Evolutionary conservation across 2,888 invertebrate genomes (phyloP).

Genomic region (Euplagia quadripunctaria): DNA sequence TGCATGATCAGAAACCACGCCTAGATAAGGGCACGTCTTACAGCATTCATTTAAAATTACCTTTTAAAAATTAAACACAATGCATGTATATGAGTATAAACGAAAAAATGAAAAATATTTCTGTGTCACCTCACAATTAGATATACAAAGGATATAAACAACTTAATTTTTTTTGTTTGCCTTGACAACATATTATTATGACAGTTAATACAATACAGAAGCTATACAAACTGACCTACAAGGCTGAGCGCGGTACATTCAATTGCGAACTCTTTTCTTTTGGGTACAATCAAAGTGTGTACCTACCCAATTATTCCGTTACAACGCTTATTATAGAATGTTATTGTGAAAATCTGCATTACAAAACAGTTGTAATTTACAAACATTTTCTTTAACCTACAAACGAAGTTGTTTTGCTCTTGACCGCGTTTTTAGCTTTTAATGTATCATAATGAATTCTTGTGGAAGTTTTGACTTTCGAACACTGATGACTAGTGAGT

Average conservation of each 20-base stretch:
- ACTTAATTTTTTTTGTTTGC: neutral
- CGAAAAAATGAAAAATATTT: neutral
- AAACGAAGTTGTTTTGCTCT: conserved; percentile 32
- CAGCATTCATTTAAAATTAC: neutral
- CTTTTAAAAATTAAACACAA: neutral
- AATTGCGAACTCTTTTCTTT: conserved; percentile 21
- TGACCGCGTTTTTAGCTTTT: conserved; percentile 41
- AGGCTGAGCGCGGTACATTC: conserved; percentile 1
- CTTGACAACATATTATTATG: neutral
- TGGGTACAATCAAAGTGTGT: conserved; percentile 16
- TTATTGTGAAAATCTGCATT: conserved; percentile 41
- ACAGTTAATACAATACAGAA: conserved; percentile 2
- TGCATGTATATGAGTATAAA: neutral
- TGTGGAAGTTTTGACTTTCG: conserved; percentile 23
- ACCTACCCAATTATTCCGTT: conserved; percentile 22
- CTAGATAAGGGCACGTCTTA: conserved; percentile 41
- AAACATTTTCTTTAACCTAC: conserved; percentile 45
- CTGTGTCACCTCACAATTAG: neutral
- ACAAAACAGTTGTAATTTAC: conserved; percentile 36
- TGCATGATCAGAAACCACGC: conserved; percentile 59
- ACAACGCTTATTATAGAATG: conserved; percentile 23
- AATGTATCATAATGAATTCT: conserved; percentile 29
- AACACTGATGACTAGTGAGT: conserved; percentile 18
- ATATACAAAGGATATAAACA: no score
- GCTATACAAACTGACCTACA: conserved; percentile 20